A percentile compares a stretch with the other conserved stretches of the same genome.
These are phyloP conservation scores for Casuarius casuarius DNA, from an alignment of 2,113 vertebrate species.

Conservation along the genomic window DNA sequence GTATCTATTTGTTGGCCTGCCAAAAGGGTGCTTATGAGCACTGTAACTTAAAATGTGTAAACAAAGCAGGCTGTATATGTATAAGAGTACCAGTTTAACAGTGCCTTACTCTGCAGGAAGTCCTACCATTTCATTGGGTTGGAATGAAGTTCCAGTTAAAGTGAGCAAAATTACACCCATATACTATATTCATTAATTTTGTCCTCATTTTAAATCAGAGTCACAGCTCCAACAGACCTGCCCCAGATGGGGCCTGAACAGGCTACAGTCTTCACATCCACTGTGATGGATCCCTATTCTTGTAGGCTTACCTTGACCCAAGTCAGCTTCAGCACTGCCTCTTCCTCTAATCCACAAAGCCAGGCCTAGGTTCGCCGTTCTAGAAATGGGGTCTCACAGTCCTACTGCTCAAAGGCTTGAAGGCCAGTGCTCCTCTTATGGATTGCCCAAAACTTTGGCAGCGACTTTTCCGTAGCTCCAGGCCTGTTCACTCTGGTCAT, in stretches of 20 bases:
- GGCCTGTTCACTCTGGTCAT: background rate
- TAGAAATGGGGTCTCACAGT: background rate
- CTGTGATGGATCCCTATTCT: background rate
- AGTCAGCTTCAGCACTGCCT: background rate
- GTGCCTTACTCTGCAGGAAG: background rate
- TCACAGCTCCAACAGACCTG: background rate
- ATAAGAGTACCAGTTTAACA: background rate
- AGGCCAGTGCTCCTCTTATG: background rate
- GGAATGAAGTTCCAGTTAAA: background rate
- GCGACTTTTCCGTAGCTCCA: background rate
- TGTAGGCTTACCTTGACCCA: background rate
- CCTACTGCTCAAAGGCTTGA: background rate
- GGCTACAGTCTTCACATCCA: background rate
- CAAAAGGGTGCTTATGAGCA: background rate
- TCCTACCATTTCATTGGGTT: background rate
- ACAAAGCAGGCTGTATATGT: background rate
- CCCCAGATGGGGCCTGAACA: background rate
- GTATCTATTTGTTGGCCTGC: background rate
- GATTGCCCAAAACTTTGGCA: background rate
- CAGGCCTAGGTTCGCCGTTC: background rate
- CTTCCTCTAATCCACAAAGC: background rate
- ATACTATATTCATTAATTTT: background rate
- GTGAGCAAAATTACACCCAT: background rate
- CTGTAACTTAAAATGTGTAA: background rate
- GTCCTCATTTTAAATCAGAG: background rate